These are phyloP conservation scores for Mola mola DNA, from an alignment of 2,113 vertebrate genomes.

Conservation along the genomic window DNA sequence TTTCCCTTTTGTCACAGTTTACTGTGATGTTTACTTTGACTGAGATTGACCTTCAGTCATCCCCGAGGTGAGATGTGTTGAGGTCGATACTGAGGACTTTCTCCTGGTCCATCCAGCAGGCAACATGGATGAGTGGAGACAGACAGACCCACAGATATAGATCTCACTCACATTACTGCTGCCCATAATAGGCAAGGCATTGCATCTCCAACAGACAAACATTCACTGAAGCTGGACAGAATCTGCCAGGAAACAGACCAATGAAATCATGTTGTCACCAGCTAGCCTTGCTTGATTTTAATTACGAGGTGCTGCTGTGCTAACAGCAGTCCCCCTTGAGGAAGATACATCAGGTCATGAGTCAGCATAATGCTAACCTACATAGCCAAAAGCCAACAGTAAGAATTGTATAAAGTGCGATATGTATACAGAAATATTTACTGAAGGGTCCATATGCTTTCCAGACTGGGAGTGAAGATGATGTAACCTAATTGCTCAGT, in stretches of 20 bases:
- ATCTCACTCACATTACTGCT: slow-evolving; percentile 66
- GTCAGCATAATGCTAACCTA: background rate
- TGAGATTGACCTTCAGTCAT: slow-evolving; percentile 60
- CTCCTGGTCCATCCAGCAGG: slow-evolving; percentile 46
- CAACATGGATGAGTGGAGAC: slow-evolving; percentile 60
- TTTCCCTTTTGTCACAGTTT: background rate
- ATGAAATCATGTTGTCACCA: slow-evolving; percentile 51
- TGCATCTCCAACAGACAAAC: slow-evolving; percentile 51
- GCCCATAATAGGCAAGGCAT: slow-evolving; percentile 69
- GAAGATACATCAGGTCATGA: slow-evolving; percentile 16
- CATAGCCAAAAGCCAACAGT: too few relatives aligned
- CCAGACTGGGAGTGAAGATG: slow-evolving; percentile 3
- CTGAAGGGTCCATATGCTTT: slow-evolving; percentile 9
- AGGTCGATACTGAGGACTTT: slow-evolving; percentile 63
- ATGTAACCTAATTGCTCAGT: slow-evolving; percentile 35
- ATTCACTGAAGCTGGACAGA: slow-evolving; percentile 37
- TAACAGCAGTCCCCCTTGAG: background rate
- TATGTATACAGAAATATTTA: slow-evolving; percentile 10
- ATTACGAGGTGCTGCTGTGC: slow-evolving; percentile 32
- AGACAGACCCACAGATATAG: slow-evolving; percentile 70
- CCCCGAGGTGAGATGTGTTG: slow-evolving; percentile 26
- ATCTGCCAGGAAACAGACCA: slow-evolving; percentile 40
- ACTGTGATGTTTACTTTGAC: slow-evolving; percentile 35
- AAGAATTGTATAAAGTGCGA: background rate
- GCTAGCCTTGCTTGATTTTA: slow-evolving; percentile 27